Conservation (phyloP, 2,888 invertebrate species). For the Cremastinae sp. region DNA sequence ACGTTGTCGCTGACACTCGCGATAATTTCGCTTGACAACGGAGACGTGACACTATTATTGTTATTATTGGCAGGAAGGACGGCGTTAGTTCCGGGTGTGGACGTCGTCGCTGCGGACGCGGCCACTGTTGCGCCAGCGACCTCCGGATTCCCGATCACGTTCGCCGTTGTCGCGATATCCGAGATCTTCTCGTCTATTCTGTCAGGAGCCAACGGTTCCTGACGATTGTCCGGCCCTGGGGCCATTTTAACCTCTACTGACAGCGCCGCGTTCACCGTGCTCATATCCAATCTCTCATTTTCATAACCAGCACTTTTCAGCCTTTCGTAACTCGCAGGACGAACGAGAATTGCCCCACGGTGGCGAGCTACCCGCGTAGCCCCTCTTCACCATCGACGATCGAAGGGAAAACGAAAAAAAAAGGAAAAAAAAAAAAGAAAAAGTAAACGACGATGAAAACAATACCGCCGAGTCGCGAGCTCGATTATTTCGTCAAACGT, state of each 20-base stretch:
- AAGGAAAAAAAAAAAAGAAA: neutral
- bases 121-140: conserved; percentile 26
- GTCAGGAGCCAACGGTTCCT: conserved; percentile 87
- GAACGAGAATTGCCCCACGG: conserved; percentile 30
- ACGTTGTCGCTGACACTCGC: conserved; percentile 50
- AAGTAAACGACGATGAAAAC: neutral
- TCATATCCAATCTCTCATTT: conserved; percentile 62
- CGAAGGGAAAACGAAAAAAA: neutral
- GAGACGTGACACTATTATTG: conserved; percentile 37
- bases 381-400: conserved; percentile 45
- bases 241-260: conserved; percentile 84
- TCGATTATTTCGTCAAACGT: too few relatives aligned
- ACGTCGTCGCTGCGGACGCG: conserved; percentile 34
- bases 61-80: conserved; percentile 44
- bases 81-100: conserved; percentile 34
- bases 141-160: conserved; percentile 50
- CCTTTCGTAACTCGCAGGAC: conserved; percentile 21
- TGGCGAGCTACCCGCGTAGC: conserved; percentile 30
- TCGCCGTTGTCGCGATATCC: conserved; percentile 58
- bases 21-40: conserved; percentile 49
- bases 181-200: conserved; percentile 64
- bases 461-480: too few relatives aligned
- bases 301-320: neutral
- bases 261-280: conserved; percentile 67
- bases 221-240: conserved; percentile 89